Conservation (phyloP, 2,888 invertebrate genomes). For the Euproctis similis region DNA sequence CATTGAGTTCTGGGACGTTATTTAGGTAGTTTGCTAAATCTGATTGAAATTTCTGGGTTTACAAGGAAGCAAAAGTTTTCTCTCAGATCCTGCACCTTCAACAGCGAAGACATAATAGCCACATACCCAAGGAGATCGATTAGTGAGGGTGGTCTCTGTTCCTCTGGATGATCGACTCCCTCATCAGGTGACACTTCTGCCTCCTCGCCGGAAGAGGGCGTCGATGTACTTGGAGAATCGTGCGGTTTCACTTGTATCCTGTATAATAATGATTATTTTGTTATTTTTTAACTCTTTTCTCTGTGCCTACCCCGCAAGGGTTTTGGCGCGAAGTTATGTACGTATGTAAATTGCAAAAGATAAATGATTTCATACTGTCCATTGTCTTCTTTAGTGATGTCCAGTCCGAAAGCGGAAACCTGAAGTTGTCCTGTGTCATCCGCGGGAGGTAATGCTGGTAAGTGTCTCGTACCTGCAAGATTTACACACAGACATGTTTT, state of each 20-base stretch:
- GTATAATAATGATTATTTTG: background rate
- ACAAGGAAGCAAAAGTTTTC: no score
- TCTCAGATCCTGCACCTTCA: no score
- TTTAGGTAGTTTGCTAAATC: no score
- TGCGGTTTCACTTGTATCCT: constrained; percentile 84
- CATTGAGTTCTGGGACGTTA: no score
- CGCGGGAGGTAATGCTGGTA: constrained; percentile 85
- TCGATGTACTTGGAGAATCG: constrained; percentile 81
- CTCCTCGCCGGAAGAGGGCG: constrained; percentile 83
- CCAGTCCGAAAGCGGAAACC: constrained; percentile 86
- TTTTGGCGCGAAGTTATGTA: no score
- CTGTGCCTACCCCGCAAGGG: no score
- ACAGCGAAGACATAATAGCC: no score
- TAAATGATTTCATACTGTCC: constrained; percentile 75
- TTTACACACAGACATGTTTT: no score
- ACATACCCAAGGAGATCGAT: constrained; percentile 85
- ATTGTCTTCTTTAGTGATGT: constrained; percentile 87
- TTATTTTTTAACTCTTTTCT: no score
- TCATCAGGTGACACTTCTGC: constrained; percentile 83
- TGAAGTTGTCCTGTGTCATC: constrained; percentile 83
- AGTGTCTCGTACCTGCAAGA: constrained; percentile 73
- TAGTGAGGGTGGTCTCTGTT: constrained; percentile 78
- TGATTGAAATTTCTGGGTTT: no score
- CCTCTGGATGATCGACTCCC: constrained; percentile 54
- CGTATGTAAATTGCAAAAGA: no score